Evolutionary conservation across 2,888 invertebrate species (phyloP).

Genomic region (Leptopterna dolabrata): DNA sequence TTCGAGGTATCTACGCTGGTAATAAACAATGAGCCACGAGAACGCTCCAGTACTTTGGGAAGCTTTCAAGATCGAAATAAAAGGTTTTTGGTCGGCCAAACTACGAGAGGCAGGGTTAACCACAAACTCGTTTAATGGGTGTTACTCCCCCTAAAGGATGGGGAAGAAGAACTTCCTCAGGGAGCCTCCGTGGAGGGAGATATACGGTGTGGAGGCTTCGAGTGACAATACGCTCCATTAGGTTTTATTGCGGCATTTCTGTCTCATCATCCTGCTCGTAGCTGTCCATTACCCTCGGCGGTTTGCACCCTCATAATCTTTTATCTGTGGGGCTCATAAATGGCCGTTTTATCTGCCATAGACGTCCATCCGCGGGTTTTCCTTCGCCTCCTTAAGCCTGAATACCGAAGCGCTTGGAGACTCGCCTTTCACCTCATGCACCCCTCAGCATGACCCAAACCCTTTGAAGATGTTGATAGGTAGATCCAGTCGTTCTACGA

Average conservation of each 20-base stretch:
- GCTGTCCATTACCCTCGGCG: constrained; percentile 31
- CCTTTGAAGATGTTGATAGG: no score
- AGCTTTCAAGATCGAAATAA: background rate
- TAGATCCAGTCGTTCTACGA: no score
- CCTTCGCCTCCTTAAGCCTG: background rate
- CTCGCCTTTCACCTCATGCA: background rate
- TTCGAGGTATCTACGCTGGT: no score
- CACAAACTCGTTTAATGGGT: constrained; percentile 13
- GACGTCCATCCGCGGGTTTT: constrained; percentile 22
- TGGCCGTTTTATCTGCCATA: constrained; percentile 42
- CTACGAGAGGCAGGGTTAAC: background rate
- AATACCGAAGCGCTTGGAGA: no score
- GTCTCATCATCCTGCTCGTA: constrained; percentile 37
- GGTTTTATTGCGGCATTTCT: constrained; percentile 43
- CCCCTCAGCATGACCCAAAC: background rate
- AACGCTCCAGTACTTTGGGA: no score
- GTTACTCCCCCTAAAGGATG: background rate
- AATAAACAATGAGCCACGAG: no score
- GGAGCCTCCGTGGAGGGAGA: background rate
- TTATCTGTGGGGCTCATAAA: constrained; percentile 48
- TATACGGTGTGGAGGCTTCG: constrained; percentile 36
- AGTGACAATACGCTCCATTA: constrained; percentile 50
- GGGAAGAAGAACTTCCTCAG: background rate
- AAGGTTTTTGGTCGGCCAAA: background rate
- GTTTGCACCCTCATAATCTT: constrained; percentile 39